A percentile compares a stretch with the other conserved stretches of the same genome.
Conservation (phyloP, 2,797 vertebrate species). For the Danio kyathit region DNA sequence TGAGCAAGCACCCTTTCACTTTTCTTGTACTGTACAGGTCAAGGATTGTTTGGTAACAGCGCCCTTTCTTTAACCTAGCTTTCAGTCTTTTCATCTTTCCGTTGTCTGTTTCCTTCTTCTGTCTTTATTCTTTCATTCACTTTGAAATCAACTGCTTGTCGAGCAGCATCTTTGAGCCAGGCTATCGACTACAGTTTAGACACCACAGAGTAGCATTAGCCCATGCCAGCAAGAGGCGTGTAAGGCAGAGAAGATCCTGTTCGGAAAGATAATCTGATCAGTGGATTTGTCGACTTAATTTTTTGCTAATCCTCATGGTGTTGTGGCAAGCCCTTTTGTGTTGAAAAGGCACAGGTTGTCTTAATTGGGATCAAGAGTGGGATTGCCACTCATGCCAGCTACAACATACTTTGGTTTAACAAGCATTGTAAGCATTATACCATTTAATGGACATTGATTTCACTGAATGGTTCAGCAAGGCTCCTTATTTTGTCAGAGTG, state of each 20-base stretch:
- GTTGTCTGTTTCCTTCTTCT: not conserved
- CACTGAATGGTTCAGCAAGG: not conserved
- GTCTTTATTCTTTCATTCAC: not conserved
- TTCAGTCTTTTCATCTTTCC: conserved; percentile 17
- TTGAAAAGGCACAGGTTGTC: conserved; percentile 40
- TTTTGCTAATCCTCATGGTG: conserved; percentile 52
- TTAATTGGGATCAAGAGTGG: conserved; percentile 53
- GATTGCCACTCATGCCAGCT: conserved; percentile 15
- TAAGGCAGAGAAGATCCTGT: conserved; percentile 39
- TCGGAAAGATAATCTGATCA: conserved; percentile 53
- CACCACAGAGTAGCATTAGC: conserved; percentile 11
- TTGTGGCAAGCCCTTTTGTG: conserved; percentile 42
- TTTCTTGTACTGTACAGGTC: not conserved
- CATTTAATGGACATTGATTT: conserved; percentile 21
- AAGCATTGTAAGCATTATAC: not conserved
- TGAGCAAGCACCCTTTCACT: not conserved
- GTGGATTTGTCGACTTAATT: conserved; percentile 59
- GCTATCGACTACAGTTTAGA: conserved; percentile 47
- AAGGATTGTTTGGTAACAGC: conserved; percentile 20
- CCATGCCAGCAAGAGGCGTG: conserved; percentile 27
- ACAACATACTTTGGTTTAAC: not conserved
- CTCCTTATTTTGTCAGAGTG: conserved; percentile 4
- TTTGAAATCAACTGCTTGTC: conserved; percentile 20
- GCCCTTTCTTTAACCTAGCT: conserved; percentile 2
- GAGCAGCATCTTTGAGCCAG: conserved; percentile 15